Base-by-base conservation (phyloP, 30 jellyfish, hydroid and myxozoan genomes). In the Hydractinia echinata region DNA sequence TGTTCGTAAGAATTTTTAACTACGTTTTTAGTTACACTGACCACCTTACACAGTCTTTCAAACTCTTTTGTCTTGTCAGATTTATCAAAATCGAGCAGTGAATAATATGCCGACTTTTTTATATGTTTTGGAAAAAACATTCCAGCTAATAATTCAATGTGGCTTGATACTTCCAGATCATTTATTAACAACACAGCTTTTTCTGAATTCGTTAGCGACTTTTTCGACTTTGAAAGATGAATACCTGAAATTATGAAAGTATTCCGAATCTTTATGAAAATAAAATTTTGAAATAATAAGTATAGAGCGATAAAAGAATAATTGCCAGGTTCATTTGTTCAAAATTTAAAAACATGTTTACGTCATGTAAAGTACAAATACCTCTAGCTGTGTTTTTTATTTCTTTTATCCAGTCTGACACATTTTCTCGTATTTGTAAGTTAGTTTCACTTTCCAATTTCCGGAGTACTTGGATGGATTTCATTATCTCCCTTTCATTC, bases 351-450 rank as follows among this genome's bases (percentile, higher is more conserved):
- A n/a, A n/a, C n/a, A n/a, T n/a, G n/a, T n/a, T n/a, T n/a, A n/a
- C n/a, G n/a, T n/a, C n/a, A n/a, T n/a, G n/a, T n/a, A n/a, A n/a
- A n/a, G n/a, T n/a, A n/a, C n/a, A n/a, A n/a, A 56, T 56, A 56
- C 68, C 68, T 56, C n/a, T 56, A 9, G 68, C 68, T 9, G 68
- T 56, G 68, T 58, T 56, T 56, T 56, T 56, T 56, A 56, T 56
- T 56, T 56, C 68, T 56, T 56, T 10, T 56, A 56, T 56, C 68
- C 68, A 56, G 68, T 56, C 68, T 9, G 68, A 10, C n/a, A n/a
- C 68, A 56, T 56, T 56, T 56, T 56, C 69, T n/a, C n/a, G 10
- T 10, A n/a, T 56, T n/a, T 56, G 68, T n/a, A 56, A 56, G 10
- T 56, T 56, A 56, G 68, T 56, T 56, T 56, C 68, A 9, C 68